Evolutionary conservation across 1,140 invertebrate genomes (phyloP), one percentile per base, ranked within the genome.

Genomic region (Cotesia typhae): DNA sequence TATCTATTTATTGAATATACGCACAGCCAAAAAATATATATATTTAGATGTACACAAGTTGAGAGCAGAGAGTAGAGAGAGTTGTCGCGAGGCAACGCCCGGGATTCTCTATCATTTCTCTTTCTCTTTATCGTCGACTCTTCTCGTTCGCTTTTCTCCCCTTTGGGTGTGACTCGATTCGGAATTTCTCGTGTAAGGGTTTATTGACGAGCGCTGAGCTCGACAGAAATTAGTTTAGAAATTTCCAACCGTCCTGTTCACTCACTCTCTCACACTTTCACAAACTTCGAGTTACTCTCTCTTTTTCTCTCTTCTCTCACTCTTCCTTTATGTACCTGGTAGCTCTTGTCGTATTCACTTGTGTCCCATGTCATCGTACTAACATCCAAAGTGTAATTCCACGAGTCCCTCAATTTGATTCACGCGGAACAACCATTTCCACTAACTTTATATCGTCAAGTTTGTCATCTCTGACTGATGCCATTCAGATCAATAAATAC

Each of bases 161-260:
- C n/a, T 57, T 37, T 38, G 63, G 38, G 63, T 47, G 55, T 67
- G 64, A 72, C 70, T 67, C 55, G 63, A 72, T 72, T 73, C 35
- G 60, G 52, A 71, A 74, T 74, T 74, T 72, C 70, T 70, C 70
- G 37, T 66, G 67, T 72, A 69, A 71, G 59, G 61, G 52, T 14
- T 53, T 72, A 72, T 72, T 72, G 70, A 72, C 64, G 70, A 65
- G 38, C 60, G 51, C 60, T 36, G 64, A 72, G 41, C 70, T 72
- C 37, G 51, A 55, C 51, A 61, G 70, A 75, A 75, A 70, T 72
- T 72, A 70, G 70, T 75, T 75, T 75, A 65, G 74, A 59, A 75
- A 72, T 75, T 75, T 75, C 65, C 63, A 65, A 73, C 41, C 72
- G 47, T 73, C 52, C 52, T 63, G 12, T 52, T 41, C 51, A 57